phyloP scores from a whole-genome alignment of 1,140 invertebrate species.

The Macrotrachela quadricornifera region DNA sequence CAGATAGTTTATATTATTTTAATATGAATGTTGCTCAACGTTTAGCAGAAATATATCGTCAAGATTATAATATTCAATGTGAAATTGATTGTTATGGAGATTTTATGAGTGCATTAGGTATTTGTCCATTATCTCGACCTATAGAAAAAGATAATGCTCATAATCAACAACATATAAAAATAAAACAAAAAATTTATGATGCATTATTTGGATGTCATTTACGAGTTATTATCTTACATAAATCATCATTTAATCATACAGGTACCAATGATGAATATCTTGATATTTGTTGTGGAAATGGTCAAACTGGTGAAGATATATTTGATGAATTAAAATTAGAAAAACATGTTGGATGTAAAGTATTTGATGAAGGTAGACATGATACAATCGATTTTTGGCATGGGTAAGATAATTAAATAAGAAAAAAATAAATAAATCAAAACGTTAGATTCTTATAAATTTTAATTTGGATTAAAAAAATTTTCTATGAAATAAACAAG shows the following conservation, averaged over 20 bases:
- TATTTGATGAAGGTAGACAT: slow-evolving; percentile 6
- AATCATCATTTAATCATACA: slow-evolving; percentile 32
- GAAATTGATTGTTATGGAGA: slow-evolving; percentile 34
- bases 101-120: slow-evolving; percentile 31
- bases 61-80: slow-evolving; percentile 17
- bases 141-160: slow-evolving; percentile 15
- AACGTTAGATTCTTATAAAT: no score
- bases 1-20: slow-evolving; percentile 33
- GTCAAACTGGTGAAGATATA: neutral
- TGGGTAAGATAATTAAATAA: neutral
- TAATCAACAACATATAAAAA: slow-evolving; percentile 13
- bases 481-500: no score
- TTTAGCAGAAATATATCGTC: slow-evolving; percentile 20
- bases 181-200: slow-evolving; percentile 18
- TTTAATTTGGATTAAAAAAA: no score
- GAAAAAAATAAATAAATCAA: no score
- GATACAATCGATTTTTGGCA: neutral
- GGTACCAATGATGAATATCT: slow-evolving; percentile 31
- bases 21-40: slow-evolving; percentile 21
- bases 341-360: slow-evolving; percentile 7
- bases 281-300: slow-evolving; percentile 22
- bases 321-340: slow-evolving; percentile 12
- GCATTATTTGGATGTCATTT: slow-evolving; percentile 20
- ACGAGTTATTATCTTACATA: slow-evolving; percentile 24
- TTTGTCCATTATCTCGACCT: slow-evolving; percentile 15